Conservation (phyloP, 2,797 vertebrate species). For the Hippopotamyrus pictus region DNA sequence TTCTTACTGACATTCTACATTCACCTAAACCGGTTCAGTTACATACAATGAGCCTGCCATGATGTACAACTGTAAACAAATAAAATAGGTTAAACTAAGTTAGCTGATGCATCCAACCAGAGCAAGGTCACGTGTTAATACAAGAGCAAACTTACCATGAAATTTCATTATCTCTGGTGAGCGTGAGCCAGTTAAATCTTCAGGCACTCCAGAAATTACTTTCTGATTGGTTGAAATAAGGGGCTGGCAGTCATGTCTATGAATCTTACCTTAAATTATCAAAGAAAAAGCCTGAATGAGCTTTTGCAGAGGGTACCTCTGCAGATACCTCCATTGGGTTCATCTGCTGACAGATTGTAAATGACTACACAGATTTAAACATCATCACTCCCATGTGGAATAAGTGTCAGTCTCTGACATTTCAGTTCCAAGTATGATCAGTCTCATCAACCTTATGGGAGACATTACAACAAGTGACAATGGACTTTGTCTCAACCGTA, state of each 20-base stretch:
- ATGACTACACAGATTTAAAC: not conserved
- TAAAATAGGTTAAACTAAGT: not conserved
- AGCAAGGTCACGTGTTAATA: not conserved
- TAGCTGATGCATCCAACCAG: not conserved
- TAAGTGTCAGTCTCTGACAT: not conserved
- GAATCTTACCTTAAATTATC: constrained; percentile 50
- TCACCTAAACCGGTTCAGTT: not conserved
- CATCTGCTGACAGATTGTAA: not conserved
- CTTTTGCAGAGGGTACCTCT: not conserved
- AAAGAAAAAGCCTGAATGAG: constrained; percentile 14
- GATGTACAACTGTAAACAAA: not conserved
- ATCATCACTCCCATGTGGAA: not conserved
- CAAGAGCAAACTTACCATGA: constrained; percentile 61
- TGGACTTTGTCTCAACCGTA: not conserved
- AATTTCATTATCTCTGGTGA: constrained; percentile 64
- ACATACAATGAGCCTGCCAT: not conserved
- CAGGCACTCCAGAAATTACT: constrained; percentile 50
- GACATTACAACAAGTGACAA: not conserved
- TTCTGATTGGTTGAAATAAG: constrained; percentile 62
- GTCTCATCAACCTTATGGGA: not conserved
- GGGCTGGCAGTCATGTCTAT: constrained; percentile 68
- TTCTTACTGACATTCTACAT: not conserved
- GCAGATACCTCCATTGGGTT: not conserved
- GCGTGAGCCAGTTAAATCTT: constrained; percentile 63
- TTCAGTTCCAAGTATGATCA: not conserved